Conservation (phyloP, 1,140 invertebrate genomes). For the Popillia japonica region DNA sequence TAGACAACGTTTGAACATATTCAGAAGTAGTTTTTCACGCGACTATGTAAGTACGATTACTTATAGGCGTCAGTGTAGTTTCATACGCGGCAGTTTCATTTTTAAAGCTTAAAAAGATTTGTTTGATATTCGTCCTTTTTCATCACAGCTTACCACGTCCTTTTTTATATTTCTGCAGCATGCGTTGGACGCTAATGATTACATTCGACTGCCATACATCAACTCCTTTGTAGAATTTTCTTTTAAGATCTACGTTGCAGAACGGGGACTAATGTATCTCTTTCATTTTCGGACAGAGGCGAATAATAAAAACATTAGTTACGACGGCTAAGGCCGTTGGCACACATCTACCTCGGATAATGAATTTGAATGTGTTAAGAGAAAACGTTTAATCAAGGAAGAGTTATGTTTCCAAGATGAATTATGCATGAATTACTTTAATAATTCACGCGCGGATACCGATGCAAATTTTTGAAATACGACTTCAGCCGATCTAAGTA, state of each 20-base stretch:
- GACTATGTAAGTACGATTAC: no score
- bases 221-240: not conserved
- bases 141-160: not conserved
- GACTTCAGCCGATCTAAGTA: not conserved
- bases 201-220: not conserved
- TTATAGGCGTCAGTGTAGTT: not conserved
- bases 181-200: not conserved
- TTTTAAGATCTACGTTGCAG: conserved; percentile 5
- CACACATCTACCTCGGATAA: not conserved
- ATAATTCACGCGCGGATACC: not conserved
- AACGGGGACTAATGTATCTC: not conserved
- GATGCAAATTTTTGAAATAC: not conserved
- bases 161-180: not conserved
- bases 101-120: conserved; percentile 12
- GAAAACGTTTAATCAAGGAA: conserved; percentile 9
- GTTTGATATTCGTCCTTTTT: not conserved
- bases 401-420: not conserved
- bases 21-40: no score
- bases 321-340: not conserved
- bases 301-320: conserved; percentile 19
- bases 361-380: conserved; percentile 7
- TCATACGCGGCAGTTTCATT: not conserved
- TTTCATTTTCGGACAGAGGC: conserved; percentile 9
- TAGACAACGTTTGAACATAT: no score
- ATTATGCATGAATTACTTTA: conserved; percentile 7